A percentile compares a stretch with the other conserved stretches of the same genome.
phyloP scores from a whole-genome alignment of 2,113 vertebrate species.

The Microcebus jonahi region DNA sequence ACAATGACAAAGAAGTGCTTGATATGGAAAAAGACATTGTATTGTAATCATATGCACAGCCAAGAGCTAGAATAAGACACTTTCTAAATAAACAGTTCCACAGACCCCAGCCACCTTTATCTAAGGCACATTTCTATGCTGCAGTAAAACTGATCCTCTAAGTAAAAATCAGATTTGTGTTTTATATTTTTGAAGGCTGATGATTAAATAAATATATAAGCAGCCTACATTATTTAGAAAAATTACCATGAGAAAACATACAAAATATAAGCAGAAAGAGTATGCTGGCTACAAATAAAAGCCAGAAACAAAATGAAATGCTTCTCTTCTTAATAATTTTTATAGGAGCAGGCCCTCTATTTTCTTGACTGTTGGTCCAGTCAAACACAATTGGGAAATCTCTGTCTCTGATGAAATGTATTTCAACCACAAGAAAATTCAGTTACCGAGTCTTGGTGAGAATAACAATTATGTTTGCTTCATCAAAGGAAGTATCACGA shows the following conservation, averaged over 20 bases:
- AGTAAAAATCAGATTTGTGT: neutral
- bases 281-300: neutral
- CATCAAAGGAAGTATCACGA: neutral
- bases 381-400: slow-evolving; percentile 28
- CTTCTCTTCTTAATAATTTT: neutral
- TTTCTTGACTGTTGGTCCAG: neutral
- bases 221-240: neutral
- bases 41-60: neutral
- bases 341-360: neutral
- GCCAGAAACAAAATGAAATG: neutral
- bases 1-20: neutral
- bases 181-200: neutral
- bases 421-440: neutral
- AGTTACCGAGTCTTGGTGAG: neutral
- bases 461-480: neutral
- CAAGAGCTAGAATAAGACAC: neutral
- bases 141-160: neutral
- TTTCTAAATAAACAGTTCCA: neutral
- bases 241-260: neutral
- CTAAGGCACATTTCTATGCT: neutral
- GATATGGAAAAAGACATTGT: neutral
- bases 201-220: neutral
- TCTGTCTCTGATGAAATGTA: neutral
- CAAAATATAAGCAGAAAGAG: neutral
- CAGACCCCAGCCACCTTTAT: neutral